Evolutionary conservation across 1,140 invertebrate genomes (phyloP).

Genomic region (Hylyphantes graminicola): DNA sequence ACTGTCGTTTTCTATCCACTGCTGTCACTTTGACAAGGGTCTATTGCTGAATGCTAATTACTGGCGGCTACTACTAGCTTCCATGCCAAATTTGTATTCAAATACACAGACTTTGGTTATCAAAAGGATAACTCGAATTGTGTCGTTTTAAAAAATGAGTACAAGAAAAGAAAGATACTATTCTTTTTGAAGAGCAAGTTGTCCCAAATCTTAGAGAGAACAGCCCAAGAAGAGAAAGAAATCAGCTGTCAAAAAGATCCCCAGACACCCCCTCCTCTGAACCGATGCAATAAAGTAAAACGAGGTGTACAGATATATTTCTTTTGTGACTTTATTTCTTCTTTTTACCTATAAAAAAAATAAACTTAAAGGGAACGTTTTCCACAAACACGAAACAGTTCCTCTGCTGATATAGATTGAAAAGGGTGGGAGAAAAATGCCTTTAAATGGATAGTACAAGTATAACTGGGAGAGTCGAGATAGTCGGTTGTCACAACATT

Average conservation of each 20-base stretch:
- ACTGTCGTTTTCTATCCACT: no score
- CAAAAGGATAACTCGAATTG: no score
- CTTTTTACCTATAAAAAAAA: no score
- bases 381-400: constrained; percentile 13
- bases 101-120: no score
- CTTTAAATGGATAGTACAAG: constrained; percentile 45
- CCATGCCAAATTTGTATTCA: no score
- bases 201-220: not conserved
- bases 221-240: constrained; percentile 30
- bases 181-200: no score
- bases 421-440: constrained; percentile 29
- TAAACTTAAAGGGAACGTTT: not conserved
- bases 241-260: constrained; percentile 55
- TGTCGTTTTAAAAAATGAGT: not conserved
- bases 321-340: constrained; percentile 43
- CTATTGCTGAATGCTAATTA: no score
- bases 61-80: no score
- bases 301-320: constrained; percentile 48
- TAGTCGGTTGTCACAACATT: constrained; percentile 18
- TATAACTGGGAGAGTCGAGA: constrained; percentile 18
- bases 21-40: no score
- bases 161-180: not conserved
- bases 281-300: constrained; percentile 52
- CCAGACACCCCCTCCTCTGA: constrained; percentile 44
- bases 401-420: constrained; percentile 44